Percentiles rank a stretch among this genome's conserved stretches.
Evolutionary conservation across 2,888 invertebrate species (phyloP).

Genomic region (Ptilodon capucinus): DNA sequence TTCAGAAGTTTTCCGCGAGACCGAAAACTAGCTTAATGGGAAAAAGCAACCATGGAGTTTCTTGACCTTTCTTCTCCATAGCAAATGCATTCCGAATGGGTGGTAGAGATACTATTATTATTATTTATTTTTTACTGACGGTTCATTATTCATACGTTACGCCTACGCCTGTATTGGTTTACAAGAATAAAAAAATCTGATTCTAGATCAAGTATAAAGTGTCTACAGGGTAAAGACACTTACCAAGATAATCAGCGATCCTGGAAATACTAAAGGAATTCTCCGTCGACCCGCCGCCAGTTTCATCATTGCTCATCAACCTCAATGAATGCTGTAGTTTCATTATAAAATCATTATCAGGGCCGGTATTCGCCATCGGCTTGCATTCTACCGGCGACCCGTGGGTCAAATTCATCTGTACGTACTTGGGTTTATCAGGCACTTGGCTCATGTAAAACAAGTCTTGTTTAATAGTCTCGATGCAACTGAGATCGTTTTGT

Average conservation of each 20-base stretch:
- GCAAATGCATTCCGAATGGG: too few species aligned
- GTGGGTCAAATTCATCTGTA: slow-evolving; percentile 26
- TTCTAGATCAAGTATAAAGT: too few species aligned
- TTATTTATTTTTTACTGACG: too few species aligned
- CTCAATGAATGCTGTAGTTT: slow-evolving; percentile 52
- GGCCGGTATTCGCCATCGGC: slow-evolving; percentile 8
- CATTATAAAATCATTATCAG: slow-evolving; percentile 25
- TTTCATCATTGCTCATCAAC: slow-evolving; percentile 48
- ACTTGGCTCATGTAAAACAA: slow-evolving; percentile 29
- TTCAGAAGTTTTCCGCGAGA: too few species aligned
- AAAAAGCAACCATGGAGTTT: too few species aligned
- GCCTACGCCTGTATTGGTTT: too few species aligned
- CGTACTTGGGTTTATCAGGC: slow-evolving; percentile 30
- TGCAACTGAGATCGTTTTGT: slow-evolving; percentile 11
- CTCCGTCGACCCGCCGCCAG: slow-evolving; percentile 55
- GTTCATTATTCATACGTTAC: too few species aligned
- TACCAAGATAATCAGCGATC: slow-evolving; percentile 71
- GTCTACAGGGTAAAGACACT: slow-evolving; percentile 16
- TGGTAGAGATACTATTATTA: too few species aligned
- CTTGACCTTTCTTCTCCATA: too few species aligned
- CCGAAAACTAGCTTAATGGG: too few species aligned
- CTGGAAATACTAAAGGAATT: slow-evolving; percentile 70
- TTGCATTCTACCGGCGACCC: slow-evolving; percentile 31
- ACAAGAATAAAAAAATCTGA: too few species aligned
- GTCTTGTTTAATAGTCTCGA: slow-evolving; percentile 19